phyloP scores from a whole-genome alignment of 2,113 vertebrate genomes.

The Nyctibius bracteatus region DNA sequence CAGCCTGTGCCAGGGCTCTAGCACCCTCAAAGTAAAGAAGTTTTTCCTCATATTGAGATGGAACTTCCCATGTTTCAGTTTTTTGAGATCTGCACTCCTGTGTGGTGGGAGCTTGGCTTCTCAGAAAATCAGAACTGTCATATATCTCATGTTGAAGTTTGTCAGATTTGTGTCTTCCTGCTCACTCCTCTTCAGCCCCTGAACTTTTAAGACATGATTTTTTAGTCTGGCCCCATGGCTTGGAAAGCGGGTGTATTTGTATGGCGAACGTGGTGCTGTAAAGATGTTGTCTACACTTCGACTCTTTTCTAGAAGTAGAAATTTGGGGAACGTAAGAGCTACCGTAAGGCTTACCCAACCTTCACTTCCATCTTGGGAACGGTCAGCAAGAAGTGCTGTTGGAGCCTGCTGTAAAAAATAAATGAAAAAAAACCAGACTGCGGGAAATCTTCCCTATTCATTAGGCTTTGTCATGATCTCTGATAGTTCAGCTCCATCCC shows the following conservation, averaged over 20 bases:
- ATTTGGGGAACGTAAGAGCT: neutral
- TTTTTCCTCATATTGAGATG: too few species aligned
- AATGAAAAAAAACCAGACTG: neutral
- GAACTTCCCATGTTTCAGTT: too few species aligned
- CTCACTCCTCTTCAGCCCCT: neutral
- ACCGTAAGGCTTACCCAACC: neutral
- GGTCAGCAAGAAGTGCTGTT: neutral
- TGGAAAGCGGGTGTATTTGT: neutral
- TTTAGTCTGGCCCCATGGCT: neutral
- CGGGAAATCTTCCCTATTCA: neutral
- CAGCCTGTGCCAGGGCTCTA: too few species aligned
- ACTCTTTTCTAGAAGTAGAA: neutral
- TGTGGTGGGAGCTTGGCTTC: neutral
- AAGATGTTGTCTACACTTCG: neutral
- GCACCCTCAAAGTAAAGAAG: too few species aligned
- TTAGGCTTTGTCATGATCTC: neutral
- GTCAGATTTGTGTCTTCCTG: neutral
- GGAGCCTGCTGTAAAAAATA: neutral
- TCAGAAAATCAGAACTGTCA: neutral
- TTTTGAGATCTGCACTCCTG: neutral
- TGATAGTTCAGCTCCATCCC: neutral
- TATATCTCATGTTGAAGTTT: neutral
- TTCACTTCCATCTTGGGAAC: neutral
- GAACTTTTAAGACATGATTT: neutral
- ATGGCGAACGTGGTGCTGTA: neutral